Evolutionary conservation across 2,113 vertebrate species (phyloP).

Genomic region (Lepisosteus oculatus): DNA sequence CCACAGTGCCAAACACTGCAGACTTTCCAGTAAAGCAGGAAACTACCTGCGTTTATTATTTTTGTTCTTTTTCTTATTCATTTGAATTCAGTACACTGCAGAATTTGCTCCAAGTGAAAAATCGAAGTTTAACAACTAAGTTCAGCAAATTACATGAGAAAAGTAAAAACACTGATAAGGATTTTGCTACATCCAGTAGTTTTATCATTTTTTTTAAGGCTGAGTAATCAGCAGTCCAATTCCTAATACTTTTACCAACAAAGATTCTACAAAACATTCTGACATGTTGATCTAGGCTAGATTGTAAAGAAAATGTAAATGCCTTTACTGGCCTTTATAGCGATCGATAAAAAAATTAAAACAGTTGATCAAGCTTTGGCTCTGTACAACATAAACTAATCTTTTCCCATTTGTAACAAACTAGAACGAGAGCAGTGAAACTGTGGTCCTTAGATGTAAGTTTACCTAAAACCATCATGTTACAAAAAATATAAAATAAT

Average conservation of each 20-base stretch:
- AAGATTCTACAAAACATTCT: conserved; percentile 27
- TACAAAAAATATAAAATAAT: conserved; percentile 1
- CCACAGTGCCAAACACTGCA: conserved; percentile 20
- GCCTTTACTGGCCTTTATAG: conserved; percentile 1
- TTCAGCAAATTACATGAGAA: conserved; percentile 10
- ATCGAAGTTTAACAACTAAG: not conserved
- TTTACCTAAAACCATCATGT: conserved; percentile 12
- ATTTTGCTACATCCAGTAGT: conserved; percentile 7
- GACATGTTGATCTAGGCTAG: conserved; percentile 25
- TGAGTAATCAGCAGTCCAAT: conserved; percentile 1
- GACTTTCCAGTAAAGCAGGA: conserved; percentile 30
- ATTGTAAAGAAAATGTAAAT: conserved; percentile 18
- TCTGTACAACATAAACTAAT: conserved; percentile 9
- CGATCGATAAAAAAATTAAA: conserved; percentile 19
- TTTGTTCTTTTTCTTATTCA: not conserved
- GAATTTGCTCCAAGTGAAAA: conserved; percentile 31
- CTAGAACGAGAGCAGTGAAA: conserved; percentile 1
- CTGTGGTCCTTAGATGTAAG: conserved; percentile 10
- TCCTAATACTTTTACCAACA: conserved; percentile 20
- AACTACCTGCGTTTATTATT: conserved; percentile 37
- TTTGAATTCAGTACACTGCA: not conserved
- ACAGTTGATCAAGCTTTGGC: conserved; percentile 21
- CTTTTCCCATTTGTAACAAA: conserved; percentile 3
- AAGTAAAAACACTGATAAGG: conserved; percentile 6
- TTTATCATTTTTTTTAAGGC: not conserved